Evolutionary conservation across 1,140 invertebrate genomes (phyloP), one percentile per base, ranked within the genome.

Genomic region (Drosophila pseudoobscura): DNA sequence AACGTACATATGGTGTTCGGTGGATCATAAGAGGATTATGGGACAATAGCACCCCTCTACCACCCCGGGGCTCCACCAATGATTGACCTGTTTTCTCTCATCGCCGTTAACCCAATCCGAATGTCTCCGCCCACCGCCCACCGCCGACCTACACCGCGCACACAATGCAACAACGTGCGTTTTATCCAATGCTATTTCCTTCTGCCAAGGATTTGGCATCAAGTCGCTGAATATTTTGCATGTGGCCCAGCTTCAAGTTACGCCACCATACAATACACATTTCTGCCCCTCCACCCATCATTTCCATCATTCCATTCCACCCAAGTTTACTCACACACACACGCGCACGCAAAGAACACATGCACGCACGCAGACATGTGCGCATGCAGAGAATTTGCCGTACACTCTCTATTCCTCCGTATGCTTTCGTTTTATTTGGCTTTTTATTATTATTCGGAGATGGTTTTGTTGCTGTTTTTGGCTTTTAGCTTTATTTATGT

Each of bases 371-470:
- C 35, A 39, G 35, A 1, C 35, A 39, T 39, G 35, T 35, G 59
- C 11, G 49, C 20, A 45, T 55, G 64, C 41, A 76, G 63, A 75
- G 74, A 85, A 85, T 80, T 80, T 45, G 72, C 80, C 62, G 66
- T 79, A 60, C 57, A 62, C 63, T 80, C 73, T 77, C 46, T 74
- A 5, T 26, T 5, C 56, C 58, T 53, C 43, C 22, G 57, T 64
- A 62, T 75, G 78, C 78, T 78, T 78, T 88, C 70, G 68, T 88
- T 88, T 82, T 88, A 62, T 76, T 76, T 76, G 31, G 29, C 46
- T 69, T 75, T 22, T 56, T 75, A 54, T 75, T 75, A 56, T 68
- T 79, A 68, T 75, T 82, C 49, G 80, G 6, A 62, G 60, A 57
- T 76, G 35, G n/a, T 59, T n/a, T 43, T 62, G 56, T 47, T 47